Evolutionary conservation across 2,888 invertebrate genomes (phyloP), one percentile per base, ranked within the genome.

Genomic region (Calliphora vomitoria): DNA sequence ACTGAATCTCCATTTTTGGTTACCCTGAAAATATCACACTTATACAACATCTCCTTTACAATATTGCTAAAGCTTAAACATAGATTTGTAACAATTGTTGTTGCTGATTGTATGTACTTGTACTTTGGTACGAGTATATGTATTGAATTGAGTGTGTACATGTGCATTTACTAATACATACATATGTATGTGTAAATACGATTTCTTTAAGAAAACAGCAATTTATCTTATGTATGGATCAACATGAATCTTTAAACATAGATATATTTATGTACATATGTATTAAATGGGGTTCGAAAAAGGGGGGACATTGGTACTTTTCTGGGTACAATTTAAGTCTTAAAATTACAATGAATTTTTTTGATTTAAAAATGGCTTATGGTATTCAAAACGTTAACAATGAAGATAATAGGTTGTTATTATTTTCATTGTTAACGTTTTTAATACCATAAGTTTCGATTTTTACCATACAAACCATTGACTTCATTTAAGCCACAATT

Each of bases 161-260:
- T 71, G 35, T 53, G 69, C 68, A 55, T 44, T 44, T 53, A 11
- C 35, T 6, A 35, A 6, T 35, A 35, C 35, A 31, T 4, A 31
- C 31, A 35, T 35, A 35, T 6, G 3, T 20, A 20, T 10, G 11
- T 60, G 69, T 53, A 47, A n/a, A 38, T 74, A 6, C 11, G 66
- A 64, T 66, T 64, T 62, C 62, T 81, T 72, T 20, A 62, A 72
- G 64, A 72, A 72, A 74, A 69, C 50, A 76, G 69, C 69, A 74
- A 81, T 76, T 75, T 76, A 76, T 82, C 75, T 76, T 62, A 76
- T 50, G 62, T 82, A 53, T 76, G 31, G 31, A 82, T 71, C 50
- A 68, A 82, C 76, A 82, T 76, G 38, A 69, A 69, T 82, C 58
- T 75, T 50, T 25, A 25, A 58, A 31, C 25, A 58, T 25, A 58